Conservation (phyloP, 1,140 invertebrate species). For the Branchinecta lynchi region DNA sequence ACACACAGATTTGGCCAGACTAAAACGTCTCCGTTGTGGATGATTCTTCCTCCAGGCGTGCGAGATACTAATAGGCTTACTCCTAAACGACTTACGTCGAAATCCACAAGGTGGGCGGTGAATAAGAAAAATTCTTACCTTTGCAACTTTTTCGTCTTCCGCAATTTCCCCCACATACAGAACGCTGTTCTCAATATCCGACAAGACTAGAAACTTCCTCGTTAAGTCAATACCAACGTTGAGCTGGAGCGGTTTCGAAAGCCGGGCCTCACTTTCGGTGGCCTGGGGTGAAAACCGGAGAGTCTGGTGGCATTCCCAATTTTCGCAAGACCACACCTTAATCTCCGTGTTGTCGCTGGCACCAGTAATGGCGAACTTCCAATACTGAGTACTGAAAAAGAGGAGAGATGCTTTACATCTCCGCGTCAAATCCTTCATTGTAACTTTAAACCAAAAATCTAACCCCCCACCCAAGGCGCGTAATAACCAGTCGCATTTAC, state of each 20-base stretch:
- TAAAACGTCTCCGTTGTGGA: too few species aligned
- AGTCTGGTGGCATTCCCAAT: constrained; percentile 81
- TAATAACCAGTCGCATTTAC: too few species aligned
- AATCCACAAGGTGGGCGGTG: too few species aligned
- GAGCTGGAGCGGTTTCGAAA: constrained; percentile 29
- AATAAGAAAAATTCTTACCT: background rate
- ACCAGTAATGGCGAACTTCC: constrained; percentile 85
- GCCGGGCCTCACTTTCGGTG: constrained; percentile 11
- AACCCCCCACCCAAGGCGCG: too few species aligned
- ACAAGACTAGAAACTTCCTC: constrained; percentile 63
- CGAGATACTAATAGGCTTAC: too few species aligned
- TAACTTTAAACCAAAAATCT: too few species aligned
- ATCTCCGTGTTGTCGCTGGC: constrained; percentile 74
- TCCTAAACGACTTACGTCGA: too few species aligned
- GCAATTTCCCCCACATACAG: constrained; percentile 17
- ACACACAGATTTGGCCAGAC: too few species aligned
- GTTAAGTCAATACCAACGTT: constrained; percentile 67
- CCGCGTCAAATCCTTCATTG: too few species aligned
- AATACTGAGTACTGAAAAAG: constrained; percentile 29
- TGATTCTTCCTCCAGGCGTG: too few species aligned
- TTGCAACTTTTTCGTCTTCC: background rate
- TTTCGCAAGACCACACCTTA: constrained; percentile 85
- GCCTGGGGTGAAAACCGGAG: constrained; percentile 41
- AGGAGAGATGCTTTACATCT: too few species aligned
- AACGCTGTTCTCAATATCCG: constrained; percentile 52